Base-by-base conservation (phyloP, 1,140 invertebrate species). In the Drosophila jambulina region DNA sequence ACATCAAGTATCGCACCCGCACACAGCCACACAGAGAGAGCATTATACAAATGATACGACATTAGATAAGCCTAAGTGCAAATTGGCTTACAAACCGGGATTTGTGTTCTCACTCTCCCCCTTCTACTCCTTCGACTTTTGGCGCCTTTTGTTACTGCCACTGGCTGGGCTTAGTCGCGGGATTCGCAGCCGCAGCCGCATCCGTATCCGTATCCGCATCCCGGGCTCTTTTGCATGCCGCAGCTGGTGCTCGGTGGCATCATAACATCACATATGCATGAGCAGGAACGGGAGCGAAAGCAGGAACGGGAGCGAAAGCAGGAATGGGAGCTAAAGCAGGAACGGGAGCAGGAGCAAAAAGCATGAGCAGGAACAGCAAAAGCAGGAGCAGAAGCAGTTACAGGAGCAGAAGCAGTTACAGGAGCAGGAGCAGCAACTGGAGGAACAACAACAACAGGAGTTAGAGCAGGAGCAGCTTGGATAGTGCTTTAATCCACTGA, bases 21-120 rank as follows among this genome's bases (percentile, higher is more conserved):
- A n/a, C 9, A 10, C n/a, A n/a, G n/a, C n/a, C n/a, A n/a, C 23
- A 15, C 7, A 42, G 72, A 78, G 77, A 83, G 84, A 87, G 91
- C 91, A 92, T 92, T 92, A 92, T 92, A 92, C 91, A 92, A 92
- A 92, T 92, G 91, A 92, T 91, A 92, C 82, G 91, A 92, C 88
- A 92, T 92, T 85, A 92, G 91, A 92, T 92, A 92, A 92, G 91
- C 88, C 86, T 92, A 92, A 92, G 91, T 92, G 91, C 91, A 92
- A 92, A 92, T 92, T 92, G 91, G 91, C 91, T 92, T 92, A 92
- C 91, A 92, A 92, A 91, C 91, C 80, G 88, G 91, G 91, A 92
- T 91, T 92, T 92, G 91, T 91, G 57, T 76, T 72, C 69, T 72
- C 69, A 36, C 67, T 19, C 49, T 27, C 29, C 36, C 19, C 13